These are phyloP conservation scores for Sthenelais limicola DNA, from an alignment of 2,888 invertebrate genomes.

Conservation along the genomic window DNA sequence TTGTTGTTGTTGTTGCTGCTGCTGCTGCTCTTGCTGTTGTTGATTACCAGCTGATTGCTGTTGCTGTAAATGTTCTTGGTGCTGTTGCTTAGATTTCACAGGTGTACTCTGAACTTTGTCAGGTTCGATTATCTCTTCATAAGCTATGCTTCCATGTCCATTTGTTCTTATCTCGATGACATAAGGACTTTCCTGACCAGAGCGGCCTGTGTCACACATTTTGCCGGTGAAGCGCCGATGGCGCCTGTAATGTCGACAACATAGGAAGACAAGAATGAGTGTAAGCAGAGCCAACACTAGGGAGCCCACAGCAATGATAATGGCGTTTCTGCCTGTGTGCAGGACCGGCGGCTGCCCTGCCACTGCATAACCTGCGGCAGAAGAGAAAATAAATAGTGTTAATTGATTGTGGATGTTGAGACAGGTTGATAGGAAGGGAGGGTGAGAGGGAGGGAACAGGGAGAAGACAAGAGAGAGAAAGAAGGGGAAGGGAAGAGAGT, in stretches of 20 bases:
- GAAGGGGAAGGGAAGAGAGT: no score
- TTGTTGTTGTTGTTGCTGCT: conserved; percentile 16
- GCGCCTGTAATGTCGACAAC: conserved; percentile 24
- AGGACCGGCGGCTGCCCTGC: neutral
- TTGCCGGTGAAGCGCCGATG: conserved; percentile 4
- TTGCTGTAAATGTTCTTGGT: conserved; percentile 20
- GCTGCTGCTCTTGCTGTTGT: no score
- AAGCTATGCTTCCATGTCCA: conserved; percentile 3
- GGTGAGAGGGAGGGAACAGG: no score
- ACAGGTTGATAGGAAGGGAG: no score
- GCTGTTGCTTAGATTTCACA: neutral
- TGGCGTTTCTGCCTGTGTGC: neutral
- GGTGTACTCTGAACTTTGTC: no score
- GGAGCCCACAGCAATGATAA: conserved; percentile 11
- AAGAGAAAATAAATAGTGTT: neutral
- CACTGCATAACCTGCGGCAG: neutral
- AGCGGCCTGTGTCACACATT: neutral
- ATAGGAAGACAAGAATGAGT: conserved; percentile 10
- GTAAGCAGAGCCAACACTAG: conserved; percentile 17
- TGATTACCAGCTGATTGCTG: no score
- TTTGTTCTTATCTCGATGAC: conserved; percentile 30
- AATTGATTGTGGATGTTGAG: neutral
- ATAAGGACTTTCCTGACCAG: conserved; percentile 23
- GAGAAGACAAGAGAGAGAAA: no score
- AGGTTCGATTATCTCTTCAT: no score